A percentile compares a stretch with the other conserved stretches of the same genome.
phyloP scores from a whole-genome alignment of 2,888 invertebrate genomes.

The Galerucella calmariensis region DNA sequence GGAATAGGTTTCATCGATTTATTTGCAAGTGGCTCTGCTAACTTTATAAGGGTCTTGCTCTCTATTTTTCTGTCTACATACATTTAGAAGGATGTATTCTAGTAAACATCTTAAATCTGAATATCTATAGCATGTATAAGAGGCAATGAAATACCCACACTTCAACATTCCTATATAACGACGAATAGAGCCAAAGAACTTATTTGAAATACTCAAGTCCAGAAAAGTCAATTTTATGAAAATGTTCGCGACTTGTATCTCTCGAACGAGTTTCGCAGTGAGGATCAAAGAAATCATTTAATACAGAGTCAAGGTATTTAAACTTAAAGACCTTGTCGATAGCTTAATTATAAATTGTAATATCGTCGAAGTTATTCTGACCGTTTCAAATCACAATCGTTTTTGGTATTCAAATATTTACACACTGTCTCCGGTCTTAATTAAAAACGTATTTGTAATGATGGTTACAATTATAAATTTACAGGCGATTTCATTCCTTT shows the following conservation, averaged over 20 bases:
- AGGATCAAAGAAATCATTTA: constrained; percentile 5
- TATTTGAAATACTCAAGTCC: background rate
- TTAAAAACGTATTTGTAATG: background rate
- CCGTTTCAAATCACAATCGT: background rate
- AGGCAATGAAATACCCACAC: constrained; percentile 4
- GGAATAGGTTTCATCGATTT: too few species aligned
- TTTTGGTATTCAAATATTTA: constrained; percentile 4
- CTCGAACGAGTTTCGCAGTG: background rate
- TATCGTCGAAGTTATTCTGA: background rate
- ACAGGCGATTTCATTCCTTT: too few species aligned
- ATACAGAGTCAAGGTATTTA: background rate
- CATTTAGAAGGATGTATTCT: too few species aligned
- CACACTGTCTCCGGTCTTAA: background rate
- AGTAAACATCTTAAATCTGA: too few species aligned
- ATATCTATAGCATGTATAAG: background rate
- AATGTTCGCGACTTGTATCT: constrained; percentile 1
- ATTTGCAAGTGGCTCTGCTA: too few species aligned
- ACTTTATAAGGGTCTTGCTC: too few species aligned
- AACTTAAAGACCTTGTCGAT: constrained; percentile 7
- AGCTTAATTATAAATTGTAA: constrained; percentile 9
- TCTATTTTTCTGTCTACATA: too few species aligned
- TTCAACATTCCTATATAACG: constrained; percentile 1
- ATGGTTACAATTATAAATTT: background rate
- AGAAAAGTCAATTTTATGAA: constrained; percentile 8
- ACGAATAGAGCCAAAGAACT: background rate